Evolutionary conservation across 2,797 vertebrate genomes (phyloP).

Genomic region (Mormyrops boulengeri): DNA sequence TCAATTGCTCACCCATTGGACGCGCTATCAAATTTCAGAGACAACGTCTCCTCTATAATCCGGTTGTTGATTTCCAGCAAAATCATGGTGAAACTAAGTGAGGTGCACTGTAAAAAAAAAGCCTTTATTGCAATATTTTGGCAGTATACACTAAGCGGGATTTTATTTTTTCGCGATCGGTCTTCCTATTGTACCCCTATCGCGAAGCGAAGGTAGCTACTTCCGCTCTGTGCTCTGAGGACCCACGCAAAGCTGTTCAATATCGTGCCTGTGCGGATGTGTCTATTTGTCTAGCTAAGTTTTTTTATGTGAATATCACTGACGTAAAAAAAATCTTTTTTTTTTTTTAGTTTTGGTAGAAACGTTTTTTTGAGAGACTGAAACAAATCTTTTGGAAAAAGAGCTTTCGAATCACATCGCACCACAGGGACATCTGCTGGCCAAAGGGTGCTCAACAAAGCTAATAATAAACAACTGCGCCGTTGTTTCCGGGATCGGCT

Average conservation of each 20-base stretch:
- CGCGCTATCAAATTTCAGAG: slow-evolving; percentile 89
- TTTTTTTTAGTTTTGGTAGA: neutral
- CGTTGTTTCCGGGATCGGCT: neutral
- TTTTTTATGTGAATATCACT: neutral
- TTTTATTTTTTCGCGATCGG: slow-evolving; percentile 45
- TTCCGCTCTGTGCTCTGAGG: slow-evolving; percentile 63
- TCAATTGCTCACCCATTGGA: slow-evolving; percentile 77
- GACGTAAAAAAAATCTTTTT: neutral
- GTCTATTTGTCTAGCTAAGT: neutral
- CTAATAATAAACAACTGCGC: neutral
- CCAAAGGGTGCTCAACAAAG: neutral
- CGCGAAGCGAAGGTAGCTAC: slow-evolving; percentile 26
- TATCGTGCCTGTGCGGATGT: slow-evolving; percentile 44
- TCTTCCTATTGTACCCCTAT: slow-evolving; percentile 34
- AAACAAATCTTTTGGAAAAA: neutral
- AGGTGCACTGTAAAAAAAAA: neutral
- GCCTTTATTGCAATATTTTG: slow-evolving; percentile 1
- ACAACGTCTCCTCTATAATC: slow-evolving; percentile 91
- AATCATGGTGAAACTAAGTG: slow-evolving; percentile 71
- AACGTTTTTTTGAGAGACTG: neutral
- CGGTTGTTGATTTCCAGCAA: slow-evolving; percentile 98
- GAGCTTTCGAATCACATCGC: neutral
- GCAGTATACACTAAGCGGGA: slow-evolving; percentile 12
- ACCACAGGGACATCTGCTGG: neutral
- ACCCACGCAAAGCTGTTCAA: slow-evolving; percentile 38